phyloP scores from a whole-genome alignment of 2,888 invertebrate species.

The Eristalis arbustorum region DNA sequence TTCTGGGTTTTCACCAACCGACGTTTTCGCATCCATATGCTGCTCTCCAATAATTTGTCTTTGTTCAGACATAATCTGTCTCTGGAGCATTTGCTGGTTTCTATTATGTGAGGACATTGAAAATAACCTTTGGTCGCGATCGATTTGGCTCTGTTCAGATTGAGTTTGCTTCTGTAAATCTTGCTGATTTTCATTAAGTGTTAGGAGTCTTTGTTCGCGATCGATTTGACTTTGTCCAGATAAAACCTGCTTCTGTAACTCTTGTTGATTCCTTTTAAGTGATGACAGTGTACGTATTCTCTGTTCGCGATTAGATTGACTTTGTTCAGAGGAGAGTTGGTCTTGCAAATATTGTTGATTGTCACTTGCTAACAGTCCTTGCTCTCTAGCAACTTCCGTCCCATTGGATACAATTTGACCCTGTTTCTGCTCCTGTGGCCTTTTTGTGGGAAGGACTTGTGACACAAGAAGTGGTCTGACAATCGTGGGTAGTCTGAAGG shows the following conservation, averaged over 20 bases:
- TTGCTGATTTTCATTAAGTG: neutral
- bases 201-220: neutral
- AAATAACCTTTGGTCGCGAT: neutral
- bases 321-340: neutral
- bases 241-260: neutral
- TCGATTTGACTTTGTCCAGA: neutral
- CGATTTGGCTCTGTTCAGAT: neutral
- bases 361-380: neutral
- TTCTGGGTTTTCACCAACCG: neutral
- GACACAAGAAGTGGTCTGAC: constrained; percentile 18
- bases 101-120: neutral
- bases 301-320: neutral
- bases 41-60: neutral
- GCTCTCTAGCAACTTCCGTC: neutral
- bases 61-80: neutral
- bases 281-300: neutral
- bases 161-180: neutral
- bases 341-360: neutral
- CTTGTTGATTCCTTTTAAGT: neutral
- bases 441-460: constrained; percentile 25
- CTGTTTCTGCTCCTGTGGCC: neutral
- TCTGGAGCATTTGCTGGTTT: neutral
- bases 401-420: neutral
- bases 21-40: neutral
- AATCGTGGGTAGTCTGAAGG: constrained; percentile 17